Evolutionary conservation across 2,797 vertebrate species (phyloP), one percentile per base, ranked within the genome.

Genomic region (Scleropages formosus): DNA sequence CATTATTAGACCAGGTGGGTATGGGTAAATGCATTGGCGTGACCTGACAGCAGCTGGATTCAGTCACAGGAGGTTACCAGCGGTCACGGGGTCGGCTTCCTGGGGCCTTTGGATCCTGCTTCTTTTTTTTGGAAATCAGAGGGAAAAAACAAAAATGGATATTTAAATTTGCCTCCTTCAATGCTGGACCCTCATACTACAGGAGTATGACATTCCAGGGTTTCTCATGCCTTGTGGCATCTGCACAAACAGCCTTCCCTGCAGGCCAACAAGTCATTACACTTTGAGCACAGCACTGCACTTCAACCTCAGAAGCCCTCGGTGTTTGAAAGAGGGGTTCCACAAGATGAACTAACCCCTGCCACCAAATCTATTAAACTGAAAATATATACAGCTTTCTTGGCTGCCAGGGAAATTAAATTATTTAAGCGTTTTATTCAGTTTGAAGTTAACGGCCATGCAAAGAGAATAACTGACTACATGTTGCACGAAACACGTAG

Each of bases 1-100:
- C 65, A 24, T 75, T 44, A 75, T 75, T 69, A 49, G 56, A 61
- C 22, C 56, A n/a, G 53, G 27, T 44, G 74, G 64, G 64, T 66
- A 64, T n/a, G 46, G 56, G 69, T 71, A 49, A 26, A 58, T 39
- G 26, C 26, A 22, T 31, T 31, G 22, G 46, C 56, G 27, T 24
- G 8, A 26, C n/a, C 31, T 47, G 64, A 53, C 31, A 60, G 31
- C 53, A 47, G 3, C n/a, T 44, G 49, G 63, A 24, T 20, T 18
- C 12, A 13, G 8, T 56, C 31, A 75, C 4, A 7, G 26, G 64
- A 68, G 18, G 10, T 53, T 27, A 66, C 31, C 26, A 13, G 69
- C 8, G 51, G 53, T 51, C 56, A 56, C 46, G 47, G 31, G 47
- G 20, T 24, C 20, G 12, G 66, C 44, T 51, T 16, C 66, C 44